Conservation (phyloP, 2,113 vertebrate species). For the Aythya baeri region DNA sequence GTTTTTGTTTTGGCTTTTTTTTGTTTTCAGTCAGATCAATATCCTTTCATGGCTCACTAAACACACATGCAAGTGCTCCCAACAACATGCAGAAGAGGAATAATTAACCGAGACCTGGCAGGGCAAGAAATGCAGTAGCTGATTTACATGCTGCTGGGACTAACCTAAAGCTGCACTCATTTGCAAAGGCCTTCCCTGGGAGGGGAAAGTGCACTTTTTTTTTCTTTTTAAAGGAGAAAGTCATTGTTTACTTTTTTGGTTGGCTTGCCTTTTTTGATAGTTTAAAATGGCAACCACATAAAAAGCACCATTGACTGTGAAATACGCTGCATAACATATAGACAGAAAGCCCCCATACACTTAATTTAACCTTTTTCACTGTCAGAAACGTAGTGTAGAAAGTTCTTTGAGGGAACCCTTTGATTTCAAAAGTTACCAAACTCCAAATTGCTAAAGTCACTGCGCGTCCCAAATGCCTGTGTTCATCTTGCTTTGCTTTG, state of each 20-base stretch:
- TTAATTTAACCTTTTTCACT: background rate
- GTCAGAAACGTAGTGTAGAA: background rate
- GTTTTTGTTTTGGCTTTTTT: background rate
- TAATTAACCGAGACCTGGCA: background rate
- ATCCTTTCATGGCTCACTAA: background rate
- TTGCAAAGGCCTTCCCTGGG: background rate
- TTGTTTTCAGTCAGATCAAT: background rate
- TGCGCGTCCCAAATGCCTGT: background rate
- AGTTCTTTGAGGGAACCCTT: background rate
- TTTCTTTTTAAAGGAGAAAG: background rate
- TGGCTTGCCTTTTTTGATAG: background rate
- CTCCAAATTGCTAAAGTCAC: background rate
- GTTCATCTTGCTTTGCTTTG: background rate
- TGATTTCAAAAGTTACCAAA: background rate
- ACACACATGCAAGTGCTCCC: background rate
- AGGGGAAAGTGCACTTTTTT: background rate
- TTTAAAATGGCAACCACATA: background rate
- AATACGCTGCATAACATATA: background rate
- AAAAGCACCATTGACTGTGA: background rate
- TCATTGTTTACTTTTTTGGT: background rate
- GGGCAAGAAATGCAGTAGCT: background rate
- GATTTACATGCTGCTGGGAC: background rate
- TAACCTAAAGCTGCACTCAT: background rate
- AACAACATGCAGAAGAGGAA: background rate
- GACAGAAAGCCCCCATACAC: background rate